These are phyloP conservation scores for Todiramphus saurophagus DNA, from an alignment of 2,113 vertebrate genomes.

Conservation along the genomic window DNA sequence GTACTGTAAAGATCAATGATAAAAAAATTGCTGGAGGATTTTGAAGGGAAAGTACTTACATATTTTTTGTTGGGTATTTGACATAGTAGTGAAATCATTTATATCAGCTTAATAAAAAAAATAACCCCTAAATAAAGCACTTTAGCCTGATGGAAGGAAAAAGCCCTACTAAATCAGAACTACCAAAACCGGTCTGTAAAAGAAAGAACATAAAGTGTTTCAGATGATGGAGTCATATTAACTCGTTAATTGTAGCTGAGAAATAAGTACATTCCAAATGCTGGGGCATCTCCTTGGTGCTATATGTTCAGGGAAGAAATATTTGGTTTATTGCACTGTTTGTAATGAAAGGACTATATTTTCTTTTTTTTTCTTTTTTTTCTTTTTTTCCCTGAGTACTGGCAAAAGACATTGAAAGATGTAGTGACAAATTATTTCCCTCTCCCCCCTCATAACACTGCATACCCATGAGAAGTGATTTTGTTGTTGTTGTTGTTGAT, in stretches of 20 bases:
- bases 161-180: background rate
- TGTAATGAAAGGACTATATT: background rate
- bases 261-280: background rate
- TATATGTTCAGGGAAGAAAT: background rate
- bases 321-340: background rate
- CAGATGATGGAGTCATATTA: background rate
- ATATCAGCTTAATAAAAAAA: background rate
- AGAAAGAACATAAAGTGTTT: background rate
- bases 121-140: background rate
- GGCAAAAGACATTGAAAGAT: background rate
- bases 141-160: background rate
- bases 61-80: background rate
- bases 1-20: background rate
- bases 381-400: background rate
- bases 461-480: conserved; percentile 30
- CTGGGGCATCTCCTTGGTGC: background rate
- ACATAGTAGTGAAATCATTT: background rate
- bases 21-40: background rate
- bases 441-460: background rate
- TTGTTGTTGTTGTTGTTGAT: conserved; percentile 34
- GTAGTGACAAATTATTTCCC: background rate
- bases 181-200: background rate
- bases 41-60: background rate
- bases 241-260: conserved; percentile 15
- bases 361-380: background rate